These are phyloP conservation scores for Formicarius rufipectus DNA, from an alignment of 2,113 vertebrate species.

Conservation along the genomic window DNA sequence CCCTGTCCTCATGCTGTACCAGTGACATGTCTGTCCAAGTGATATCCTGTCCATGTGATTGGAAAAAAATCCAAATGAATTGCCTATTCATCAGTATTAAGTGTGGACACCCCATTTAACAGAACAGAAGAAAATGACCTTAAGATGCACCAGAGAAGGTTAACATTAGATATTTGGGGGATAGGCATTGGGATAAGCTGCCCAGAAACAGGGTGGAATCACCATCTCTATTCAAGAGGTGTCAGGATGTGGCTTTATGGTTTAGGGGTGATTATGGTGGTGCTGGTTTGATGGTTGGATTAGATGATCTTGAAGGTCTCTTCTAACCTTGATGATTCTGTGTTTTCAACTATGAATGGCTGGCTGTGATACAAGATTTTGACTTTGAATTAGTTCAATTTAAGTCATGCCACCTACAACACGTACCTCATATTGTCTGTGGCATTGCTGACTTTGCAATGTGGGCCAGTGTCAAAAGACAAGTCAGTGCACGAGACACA, in stretches of 20 bases:
- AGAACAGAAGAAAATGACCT: not conserved
- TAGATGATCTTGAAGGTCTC: not conserved
- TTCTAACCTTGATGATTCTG: not conserved
- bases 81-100: not conserved
- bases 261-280: not conserved
- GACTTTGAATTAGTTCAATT: not conserved
- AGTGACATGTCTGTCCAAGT: not conserved
- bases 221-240: not conserved
- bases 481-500: not conserved
- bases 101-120: not conserved
- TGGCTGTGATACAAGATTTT: not conserved
- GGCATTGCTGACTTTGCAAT: not conserved
- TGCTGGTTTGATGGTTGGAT: accelerated
- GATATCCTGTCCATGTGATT: not conserved
- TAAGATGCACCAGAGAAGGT: not conserved
- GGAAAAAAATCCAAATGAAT: not conserved
- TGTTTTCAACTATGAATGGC: not conserved
- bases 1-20: not conserved
- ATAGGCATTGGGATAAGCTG: not conserved
- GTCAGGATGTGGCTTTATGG: not conserved
- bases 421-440: not conserved
- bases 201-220: not conserved
- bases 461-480: not conserved
- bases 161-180: not conserved
- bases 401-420: not conserved